Evolutionary conservation across 2,888 invertebrate species (phyloP).

Genomic region (Acleris holmiana): DNA sequence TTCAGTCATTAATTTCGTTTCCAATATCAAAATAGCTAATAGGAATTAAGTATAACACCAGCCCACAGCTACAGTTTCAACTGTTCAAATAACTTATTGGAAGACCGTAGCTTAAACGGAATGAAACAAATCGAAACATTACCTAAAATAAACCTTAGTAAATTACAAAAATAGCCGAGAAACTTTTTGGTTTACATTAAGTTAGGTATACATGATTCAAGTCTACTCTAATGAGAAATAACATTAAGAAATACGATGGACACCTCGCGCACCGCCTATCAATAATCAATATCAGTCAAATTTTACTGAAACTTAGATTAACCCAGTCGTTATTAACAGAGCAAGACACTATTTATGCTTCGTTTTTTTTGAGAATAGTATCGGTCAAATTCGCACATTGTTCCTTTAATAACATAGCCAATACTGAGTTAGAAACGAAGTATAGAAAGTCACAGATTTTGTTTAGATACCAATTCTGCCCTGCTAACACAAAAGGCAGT

Average conservation of each 20-base stretch:
- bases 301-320: constrained; percentile 63
- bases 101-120: constrained; percentile 22
- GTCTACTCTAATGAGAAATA: constrained; percentile 57
- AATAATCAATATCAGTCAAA: constrained; percentile 62
- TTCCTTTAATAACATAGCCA: too few relatives aligned
- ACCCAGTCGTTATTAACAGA: constrained; percentile 46
- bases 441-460: too few relatives aligned
- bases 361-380: too few relatives aligned
- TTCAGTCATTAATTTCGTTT: constrained; percentile 1
- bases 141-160: constrained; percentile 43
- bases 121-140: constrained; percentile 8
- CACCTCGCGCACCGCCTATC: constrained; percentile 49
- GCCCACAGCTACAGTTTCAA: not conserved
- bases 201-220: constrained; percentile 45
- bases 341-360: constrained; percentile 44
- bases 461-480: too few relatives aligned
- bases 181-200: constrained; percentile 70
- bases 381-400: too few relatives aligned
- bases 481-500: too few relatives aligned
- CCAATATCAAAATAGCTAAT: constrained; percentile 7
- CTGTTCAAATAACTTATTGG: constrained; percentile 2
- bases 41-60: constrained; percentile 3
- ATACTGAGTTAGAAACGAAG: too few relatives aligned
- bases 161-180: constrained; percentile 68
- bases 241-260: constrained; percentile 58